Percentiles rank a stretch among this genome's conserved stretches.
These are phyloP conservation scores for Drosophila ohnishii DNA, from an alignment of 1,140 invertebrate species.

Conservation along the genomic window DNA sequence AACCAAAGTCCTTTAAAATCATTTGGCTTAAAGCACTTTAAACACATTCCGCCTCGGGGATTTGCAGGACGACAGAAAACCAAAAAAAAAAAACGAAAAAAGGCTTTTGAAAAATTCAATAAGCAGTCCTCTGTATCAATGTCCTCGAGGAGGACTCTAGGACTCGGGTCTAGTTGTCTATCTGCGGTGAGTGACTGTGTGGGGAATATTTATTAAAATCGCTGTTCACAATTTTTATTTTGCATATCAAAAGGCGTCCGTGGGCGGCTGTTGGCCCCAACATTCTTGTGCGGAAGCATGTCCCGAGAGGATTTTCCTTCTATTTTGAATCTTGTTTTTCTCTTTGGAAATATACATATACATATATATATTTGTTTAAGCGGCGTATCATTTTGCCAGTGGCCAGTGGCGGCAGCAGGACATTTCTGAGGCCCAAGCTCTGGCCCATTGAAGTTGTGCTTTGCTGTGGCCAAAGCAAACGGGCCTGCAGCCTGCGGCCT, in stretches of 20 bases:
- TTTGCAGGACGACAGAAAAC: neutral
- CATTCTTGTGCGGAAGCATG: constrained; percentile 48
- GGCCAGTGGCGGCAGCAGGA: constrained; percentile 19
- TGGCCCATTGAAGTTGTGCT: constrained; percentile 48
- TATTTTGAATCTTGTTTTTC: constrained; percentile 22
- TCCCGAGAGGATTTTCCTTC: constrained; percentile 26
- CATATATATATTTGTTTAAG: constrained; percentile 54
- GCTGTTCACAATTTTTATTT: constrained; percentile 74
- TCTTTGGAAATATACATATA: constrained; percentile 37
- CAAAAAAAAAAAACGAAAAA: constrained; percentile 26
- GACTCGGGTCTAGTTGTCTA: constrained; percentile 34
- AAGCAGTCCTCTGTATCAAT: constrained; percentile 52
- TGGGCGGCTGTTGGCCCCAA: constrained; percentile 25
- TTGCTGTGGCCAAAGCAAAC: constrained; percentile 54
- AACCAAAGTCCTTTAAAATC: constrained; percentile 33
- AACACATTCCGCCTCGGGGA: constrained; percentile 17
- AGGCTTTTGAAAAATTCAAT: constrained; percentile 73
- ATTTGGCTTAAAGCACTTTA: constrained; percentile 49
- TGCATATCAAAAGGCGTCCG: constrained; percentile 74
- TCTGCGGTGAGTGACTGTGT: constrained; percentile 37
- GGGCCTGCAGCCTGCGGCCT: constrained; percentile 39
- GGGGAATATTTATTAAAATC: constrained; percentile 78
- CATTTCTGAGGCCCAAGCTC: constrained; percentile 33
- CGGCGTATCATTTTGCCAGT: constrained; percentile 32
- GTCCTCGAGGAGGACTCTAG: constrained; percentile 31